These are phyloP conservation scores for Alviniconcha marisindica DNA, from an alignment of 1,140 invertebrate genomes.

Conservation along the genomic window DNA sequence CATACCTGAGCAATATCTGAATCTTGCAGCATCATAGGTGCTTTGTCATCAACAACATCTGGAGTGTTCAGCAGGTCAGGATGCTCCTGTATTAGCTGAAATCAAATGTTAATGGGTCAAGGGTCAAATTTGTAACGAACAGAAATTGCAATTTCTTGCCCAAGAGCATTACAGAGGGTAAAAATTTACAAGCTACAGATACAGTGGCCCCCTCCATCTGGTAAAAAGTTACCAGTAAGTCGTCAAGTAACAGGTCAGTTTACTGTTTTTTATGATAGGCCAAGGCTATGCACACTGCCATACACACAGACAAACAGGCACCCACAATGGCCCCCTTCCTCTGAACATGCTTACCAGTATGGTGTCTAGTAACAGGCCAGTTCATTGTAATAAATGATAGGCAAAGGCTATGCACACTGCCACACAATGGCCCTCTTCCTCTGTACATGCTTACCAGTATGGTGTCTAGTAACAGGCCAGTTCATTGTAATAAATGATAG, in stretches of 20 bases:
- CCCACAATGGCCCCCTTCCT: not conserved
- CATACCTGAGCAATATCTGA: slow-evolving; percentile 21
- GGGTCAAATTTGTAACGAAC: no score
- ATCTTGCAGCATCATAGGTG: not conserved
- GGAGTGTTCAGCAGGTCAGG: slow-evolving; percentile 75
- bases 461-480: not conserved
- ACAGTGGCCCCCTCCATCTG: no score
- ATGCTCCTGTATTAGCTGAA: slow-evolving; percentile 78
- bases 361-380: not conserved
- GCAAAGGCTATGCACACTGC: not conserved
- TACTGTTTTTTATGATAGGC: not conserved
- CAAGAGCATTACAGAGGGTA: not conserved
- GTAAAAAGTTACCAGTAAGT: no score
- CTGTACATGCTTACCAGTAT: not conserved
- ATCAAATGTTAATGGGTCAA: no score
- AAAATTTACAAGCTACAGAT: not conserved
- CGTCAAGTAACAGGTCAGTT: not conserved
- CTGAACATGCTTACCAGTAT: not conserved
- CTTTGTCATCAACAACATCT: slow-evolving; percentile 44
- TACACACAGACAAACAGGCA: not conserved
- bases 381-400: not conserved
- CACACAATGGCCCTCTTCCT: no score
- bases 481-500: not conserved
- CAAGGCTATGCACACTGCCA: not conserved
- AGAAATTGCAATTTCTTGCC: no score